Conservation (phyloP, 2,113 vertebrate genomes). For the Corythoichthys intestinalis region DNA sequence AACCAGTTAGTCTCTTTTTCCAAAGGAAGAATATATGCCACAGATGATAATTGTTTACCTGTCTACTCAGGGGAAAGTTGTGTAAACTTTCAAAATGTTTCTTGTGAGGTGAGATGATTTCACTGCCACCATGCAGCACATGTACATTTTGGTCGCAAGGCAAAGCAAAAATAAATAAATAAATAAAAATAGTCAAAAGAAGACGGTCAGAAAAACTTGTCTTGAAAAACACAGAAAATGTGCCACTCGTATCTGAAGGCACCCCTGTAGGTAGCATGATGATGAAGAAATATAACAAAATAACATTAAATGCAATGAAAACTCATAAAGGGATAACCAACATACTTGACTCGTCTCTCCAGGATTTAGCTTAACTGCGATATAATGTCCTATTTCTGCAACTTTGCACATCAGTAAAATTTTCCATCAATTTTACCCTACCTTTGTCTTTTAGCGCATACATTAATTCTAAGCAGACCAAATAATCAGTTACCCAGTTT, state of each 20-base stretch:
- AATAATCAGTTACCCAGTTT: too few relatives aligned
- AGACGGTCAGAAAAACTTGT: background rate
- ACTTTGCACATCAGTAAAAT: background rate
- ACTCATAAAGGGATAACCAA: background rate
- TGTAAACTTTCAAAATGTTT: background rate
- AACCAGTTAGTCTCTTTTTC: too few relatives aligned
- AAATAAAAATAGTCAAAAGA: background rate
- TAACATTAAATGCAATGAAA: constrained; percentile 33
- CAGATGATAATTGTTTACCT: too few relatives aligned
- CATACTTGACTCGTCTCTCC: background rate
- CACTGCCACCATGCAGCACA: background rate
- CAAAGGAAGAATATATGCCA: too few relatives aligned
- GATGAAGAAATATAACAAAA: constrained; percentile 31
- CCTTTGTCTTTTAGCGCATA: background rate
- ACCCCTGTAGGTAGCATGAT: background rate
- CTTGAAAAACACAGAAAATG: background rate
- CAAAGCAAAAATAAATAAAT: background rate
- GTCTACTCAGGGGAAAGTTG: too few relatives aligned
- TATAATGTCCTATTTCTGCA: background rate
- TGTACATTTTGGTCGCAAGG: background rate
- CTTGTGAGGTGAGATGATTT: background rate
- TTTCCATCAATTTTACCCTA: background rate
- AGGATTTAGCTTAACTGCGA: background rate
- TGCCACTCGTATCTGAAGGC: background rate
- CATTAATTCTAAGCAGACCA: too few relatives aligned